Evolutionary conservation across 1,140 invertebrate genomes (phyloP).

Genomic region (Hylaeus volcanicus): DNA sequence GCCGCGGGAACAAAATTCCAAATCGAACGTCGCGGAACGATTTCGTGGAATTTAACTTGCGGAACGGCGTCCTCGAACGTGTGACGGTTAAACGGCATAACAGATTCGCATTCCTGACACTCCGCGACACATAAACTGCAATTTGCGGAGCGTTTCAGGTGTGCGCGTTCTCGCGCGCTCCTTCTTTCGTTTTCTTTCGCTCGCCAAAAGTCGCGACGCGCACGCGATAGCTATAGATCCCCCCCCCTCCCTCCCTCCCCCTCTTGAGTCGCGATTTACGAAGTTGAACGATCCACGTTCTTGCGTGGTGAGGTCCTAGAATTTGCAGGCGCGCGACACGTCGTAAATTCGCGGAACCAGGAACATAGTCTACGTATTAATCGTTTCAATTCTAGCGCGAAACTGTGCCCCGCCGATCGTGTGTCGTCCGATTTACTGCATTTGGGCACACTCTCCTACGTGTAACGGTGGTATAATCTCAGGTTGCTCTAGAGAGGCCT

Average conservation of each 20-base stretch:
- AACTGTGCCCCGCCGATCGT: neutral
- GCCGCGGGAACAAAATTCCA: neutral
- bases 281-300: constrained; percentile 39
- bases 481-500: too few relatives aligned
- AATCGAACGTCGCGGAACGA: constrained; percentile 26
- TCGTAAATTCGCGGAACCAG: neutral
- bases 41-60: constrained; percentile 34
- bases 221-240: constrained; percentile 17
- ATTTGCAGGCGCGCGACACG: neutral
- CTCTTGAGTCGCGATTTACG: constrained; percentile 54
- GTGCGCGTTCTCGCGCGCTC: neutral
- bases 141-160: constrained; percentile 52
- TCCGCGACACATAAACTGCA: constrained; percentile 59
- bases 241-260: too few relatives aligned
- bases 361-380: neutral
- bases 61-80: constrained; percentile 15
- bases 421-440: neutral
- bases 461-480: too few relatives aligned
- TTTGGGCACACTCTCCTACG: too few relatives aligned
- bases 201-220: constrained; percentile 19
- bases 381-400: neutral
- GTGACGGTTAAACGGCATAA: constrained; percentile 39
- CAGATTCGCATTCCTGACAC: constrained; percentile 56
- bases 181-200: constrained; percentile 16
- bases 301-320: constrained; percentile 4